phyloP scores from a whole-genome alignment of 2,888 invertebrate species.

The Lasioglossum malachurum region DNA sequence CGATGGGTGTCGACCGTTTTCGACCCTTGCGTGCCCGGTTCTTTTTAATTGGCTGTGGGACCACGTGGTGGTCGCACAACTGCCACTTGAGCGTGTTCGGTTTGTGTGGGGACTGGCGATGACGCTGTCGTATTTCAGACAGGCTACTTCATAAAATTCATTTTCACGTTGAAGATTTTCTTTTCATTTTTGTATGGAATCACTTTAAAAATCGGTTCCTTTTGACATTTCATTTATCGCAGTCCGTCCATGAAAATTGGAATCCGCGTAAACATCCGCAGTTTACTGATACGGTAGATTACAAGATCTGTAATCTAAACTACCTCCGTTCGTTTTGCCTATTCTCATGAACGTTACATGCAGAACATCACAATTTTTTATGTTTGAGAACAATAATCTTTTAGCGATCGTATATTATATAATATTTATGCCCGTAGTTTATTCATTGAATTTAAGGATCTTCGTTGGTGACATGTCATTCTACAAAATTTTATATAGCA shows the following conservation, averaged over 20 bases:
- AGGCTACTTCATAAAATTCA: not conserved
- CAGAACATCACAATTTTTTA: not conserved
- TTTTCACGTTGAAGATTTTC: not conserved
- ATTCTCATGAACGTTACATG: not conserved
- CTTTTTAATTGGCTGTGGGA: not conserved
- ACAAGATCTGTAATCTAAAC: not conserved
- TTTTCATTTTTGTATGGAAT: not conserved
- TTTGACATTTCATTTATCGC: not conserved
- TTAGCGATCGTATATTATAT: too few relatives aligned
- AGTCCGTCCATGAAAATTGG: not conserved
- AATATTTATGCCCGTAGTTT: not conserved
- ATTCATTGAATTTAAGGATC: not conserved
- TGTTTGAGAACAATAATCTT: not conserved
- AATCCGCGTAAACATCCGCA: not conserved
- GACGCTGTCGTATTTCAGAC: not conserved
- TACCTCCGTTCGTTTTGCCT: not conserved
- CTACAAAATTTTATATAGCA: not conserved
- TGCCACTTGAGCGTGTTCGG: not conserved
- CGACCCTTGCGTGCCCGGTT: not conserved
- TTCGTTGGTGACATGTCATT: not conserved
- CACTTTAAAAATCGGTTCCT: not conserved
- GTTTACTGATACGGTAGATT: not conserved
- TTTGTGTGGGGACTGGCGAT: not conserved
- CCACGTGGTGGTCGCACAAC: conserved; percentile 6
- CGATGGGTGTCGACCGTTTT: not conserved